phyloP scores from a whole-genome alignment of 2,797 vertebrate species.

The Brotula barbata region DNA sequence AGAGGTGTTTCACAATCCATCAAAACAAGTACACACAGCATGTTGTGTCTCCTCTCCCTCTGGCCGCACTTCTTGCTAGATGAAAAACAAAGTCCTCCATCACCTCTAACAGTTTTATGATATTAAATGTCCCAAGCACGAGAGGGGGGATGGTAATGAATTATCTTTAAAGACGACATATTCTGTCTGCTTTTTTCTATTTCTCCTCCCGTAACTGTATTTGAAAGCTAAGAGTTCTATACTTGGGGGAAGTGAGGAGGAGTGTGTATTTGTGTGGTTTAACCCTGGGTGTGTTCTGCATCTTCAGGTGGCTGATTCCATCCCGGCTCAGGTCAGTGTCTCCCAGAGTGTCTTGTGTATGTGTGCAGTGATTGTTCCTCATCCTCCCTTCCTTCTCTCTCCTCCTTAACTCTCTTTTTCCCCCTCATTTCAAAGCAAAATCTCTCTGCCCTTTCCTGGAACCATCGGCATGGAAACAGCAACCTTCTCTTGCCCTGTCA shows the following conservation, averaged over 20 bases:
- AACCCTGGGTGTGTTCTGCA: conserved; percentile 75
- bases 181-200: too few species aligned
- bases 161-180: too few species aligned
- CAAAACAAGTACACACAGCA: too few species aligned
- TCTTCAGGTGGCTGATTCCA: conserved; percentile 83
- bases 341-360: conserved; percentile 51
- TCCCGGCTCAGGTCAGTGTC: conserved; percentile 82
- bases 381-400: not conserved
- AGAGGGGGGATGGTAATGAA: too few species aligned
- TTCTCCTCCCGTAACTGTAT: not conserved
- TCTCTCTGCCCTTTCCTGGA: conserved; percentile 46
- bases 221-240: not conserved
- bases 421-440: conserved; percentile 27
- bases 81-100: too few species aligned
- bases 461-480: conserved; percentile 70
- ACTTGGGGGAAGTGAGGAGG: conserved; percentile 12
- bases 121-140: too few species aligned
- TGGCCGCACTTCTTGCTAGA: too few species aligned
- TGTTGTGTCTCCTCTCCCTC: too few species aligned
- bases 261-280: conserved; percentile 60
- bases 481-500: conserved; percentile 5
- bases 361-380: conserved; percentile 47
- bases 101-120: too few species aligned
- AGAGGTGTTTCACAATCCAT: too few species aligned
- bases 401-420: conserved; percentile 1